These are phyloP conservation scores for Cataglyphis altisquamis DNA, from an alignment of 2,888 invertebrate species.

Conservation along the genomic window DNA sequence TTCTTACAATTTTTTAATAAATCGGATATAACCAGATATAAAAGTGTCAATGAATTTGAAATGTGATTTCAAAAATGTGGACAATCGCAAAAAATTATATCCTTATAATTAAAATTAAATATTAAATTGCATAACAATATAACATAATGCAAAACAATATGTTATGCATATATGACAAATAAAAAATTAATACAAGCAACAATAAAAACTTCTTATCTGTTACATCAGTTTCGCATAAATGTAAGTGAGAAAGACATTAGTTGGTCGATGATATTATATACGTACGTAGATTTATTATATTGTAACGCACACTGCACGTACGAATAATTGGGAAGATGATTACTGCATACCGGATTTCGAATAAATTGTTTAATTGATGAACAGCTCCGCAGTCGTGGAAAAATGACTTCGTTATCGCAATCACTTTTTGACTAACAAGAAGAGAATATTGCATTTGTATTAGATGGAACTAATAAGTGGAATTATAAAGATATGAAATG, in stretches of 20 bases:
- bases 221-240: neutral
- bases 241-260: neutral
- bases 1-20: neutral
- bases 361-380: conserved; percentile 37
- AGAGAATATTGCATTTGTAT: neutral
- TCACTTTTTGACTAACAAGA: neutral
- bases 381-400: neutral
- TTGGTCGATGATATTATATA: neutral
- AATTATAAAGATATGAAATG: conserved; percentile 10
- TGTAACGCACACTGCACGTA: neutral
- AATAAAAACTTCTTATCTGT: conserved; percentile 1
- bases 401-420: conserved; percentile 28
- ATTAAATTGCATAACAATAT: neutral
- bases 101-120: neutral
- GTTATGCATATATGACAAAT: neutral
- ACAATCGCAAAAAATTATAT: neutral
- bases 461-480: neutral
- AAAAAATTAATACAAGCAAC: neutral
- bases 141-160: neutral
- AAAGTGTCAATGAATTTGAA: neutral
- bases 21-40: neutral
- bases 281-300: neutral
- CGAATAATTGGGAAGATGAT: conserved; percentile 38
- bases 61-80: neutral
- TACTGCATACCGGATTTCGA: neutral